Base-by-base conservation (phyloP, 2,888 invertebrate species). In the Deilephila porcellus region DNA sequence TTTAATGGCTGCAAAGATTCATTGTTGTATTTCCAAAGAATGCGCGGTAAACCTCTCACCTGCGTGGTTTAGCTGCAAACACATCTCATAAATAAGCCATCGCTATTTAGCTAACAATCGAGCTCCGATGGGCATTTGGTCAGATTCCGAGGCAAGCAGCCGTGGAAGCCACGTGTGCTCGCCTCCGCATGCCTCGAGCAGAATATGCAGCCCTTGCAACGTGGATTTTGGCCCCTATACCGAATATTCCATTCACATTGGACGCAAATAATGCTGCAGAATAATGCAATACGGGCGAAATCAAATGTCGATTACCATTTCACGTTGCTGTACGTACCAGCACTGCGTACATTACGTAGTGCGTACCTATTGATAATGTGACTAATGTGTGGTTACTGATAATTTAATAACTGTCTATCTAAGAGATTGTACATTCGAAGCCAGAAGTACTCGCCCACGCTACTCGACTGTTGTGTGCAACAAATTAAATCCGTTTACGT, bases 101-200 rank as follows among this genome's bases (percentile, higher is more conserved):
- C 87, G 92, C 87, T 90, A 93, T 93, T 93, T 89, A 90, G 89
- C 89, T 87, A 90, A 90, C 93, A 92, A 91, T 91, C 90, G 92
- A 87, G 90, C 87, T 86, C 82, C 91, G 90, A 90, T 93, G 93
- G 92, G 93, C 94, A 94, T 94, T 93, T 90, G 94, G 93, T 93
- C 88, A 92, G 93, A 94, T 94, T 94, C 94, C 94, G 85, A 83
- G 85, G 88, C 85, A 87, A 82, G 91, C 89, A 89, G 92, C 86
- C 90, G 87, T 85, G 90, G 91, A 85, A 90, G 93, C 91, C 93
- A 92, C 93, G 93, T 94, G 93, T 93, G 94, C 87, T 89, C 85
- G 89, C 89, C 88, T 89, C 93, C 85, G 90, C 93, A 92, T 93
- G 93, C 94, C 93, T 90, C 85, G 71, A 80, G 81, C 86, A 84